Base-by-base conservation (phyloP, 2,797 vertebrate genomes). In the Cryptoprocta ferox region DNA sequence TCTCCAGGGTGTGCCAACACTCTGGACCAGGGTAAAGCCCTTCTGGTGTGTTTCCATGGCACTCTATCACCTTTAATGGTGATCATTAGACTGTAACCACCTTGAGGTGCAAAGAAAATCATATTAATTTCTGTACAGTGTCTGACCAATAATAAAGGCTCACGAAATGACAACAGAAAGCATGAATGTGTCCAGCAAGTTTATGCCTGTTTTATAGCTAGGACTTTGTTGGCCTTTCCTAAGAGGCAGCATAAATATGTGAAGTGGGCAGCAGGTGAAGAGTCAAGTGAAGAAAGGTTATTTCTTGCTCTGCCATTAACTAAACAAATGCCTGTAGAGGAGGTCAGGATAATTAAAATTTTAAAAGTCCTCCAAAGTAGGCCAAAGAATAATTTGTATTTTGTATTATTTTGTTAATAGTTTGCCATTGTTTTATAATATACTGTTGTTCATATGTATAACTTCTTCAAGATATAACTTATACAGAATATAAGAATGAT, bases 401-500 rank as follows among this genome's bases (percentile, higher is more conserved):
- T 80, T 84, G n/a, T 65, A 39, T 82, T 75, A 70, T 35, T 81
- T 90, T 82, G 35, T 18, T 79, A 76, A 45, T 48, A 76, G 45
- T 92, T 91, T n/a, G 68, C 66, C 16, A 95, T 86, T 89, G 86
- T 32, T 89, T 93, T 87, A 83, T 78, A 82, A 70, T 0, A 32
- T 28, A 50, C 39, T 61, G 15, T 32, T 85, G 85, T 26, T 87
- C 48, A n/a, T n/a, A 70, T 24, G 13, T 76, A 39, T 93, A 70
- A 75, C 53, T 79, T 37, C 79, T 76, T 59, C 39, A 82, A 73
- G 42, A 48, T 32, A 26, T 65, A 75, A 83, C 15, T 87, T 66
- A 24, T 79, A 68, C 5, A 76, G 78, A 50, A 89, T 61, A 83
- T 30, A 21, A 75, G 30, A 79, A 80, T 21, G 16, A 37, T 26